Evolutionary conservation across 1,140 invertebrate genomes (phyloP).

Genomic region (Lucilia sericata): DNA sequence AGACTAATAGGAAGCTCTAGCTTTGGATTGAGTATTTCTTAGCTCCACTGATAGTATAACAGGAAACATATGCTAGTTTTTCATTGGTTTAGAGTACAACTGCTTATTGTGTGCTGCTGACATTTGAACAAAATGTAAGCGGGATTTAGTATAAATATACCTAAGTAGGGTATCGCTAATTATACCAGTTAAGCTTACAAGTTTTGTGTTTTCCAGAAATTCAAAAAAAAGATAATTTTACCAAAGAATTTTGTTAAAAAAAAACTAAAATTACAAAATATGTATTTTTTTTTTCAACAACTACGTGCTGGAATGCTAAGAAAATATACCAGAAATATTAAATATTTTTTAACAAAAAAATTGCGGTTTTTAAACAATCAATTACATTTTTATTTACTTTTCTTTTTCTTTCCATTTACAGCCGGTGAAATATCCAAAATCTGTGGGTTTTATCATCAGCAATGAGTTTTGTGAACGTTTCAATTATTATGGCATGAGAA

Average conservation of each 20-base stretch:
- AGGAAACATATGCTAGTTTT: no score
- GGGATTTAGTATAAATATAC: no score
- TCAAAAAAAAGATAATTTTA: background rate
- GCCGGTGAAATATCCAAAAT: conserved; percentile 79
- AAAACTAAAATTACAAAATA: background rate
- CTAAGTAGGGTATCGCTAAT: no score
- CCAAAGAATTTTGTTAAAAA: background rate
- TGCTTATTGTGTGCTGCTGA: no score
- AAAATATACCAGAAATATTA: conserved; percentile 1
- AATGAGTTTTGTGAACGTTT: conserved; percentile 98
- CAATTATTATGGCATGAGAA: conserved; percentile 95
- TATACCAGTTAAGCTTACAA: no score
- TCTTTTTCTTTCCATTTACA: conserved; percentile 27
- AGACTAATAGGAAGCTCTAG: no score
- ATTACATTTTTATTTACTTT: background rate
- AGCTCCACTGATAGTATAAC: no score
- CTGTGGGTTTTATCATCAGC: conserved; percentile 91
- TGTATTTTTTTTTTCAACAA: background rate
- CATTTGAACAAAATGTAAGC: no score
- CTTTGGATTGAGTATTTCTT: no score
- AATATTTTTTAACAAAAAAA: background rate
- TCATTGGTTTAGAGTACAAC: no score
- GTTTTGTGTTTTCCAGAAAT: no score
- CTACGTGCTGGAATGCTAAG: conserved; percentile 3
- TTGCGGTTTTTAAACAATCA: background rate